phyloP scores from a whole-genome alignment of 2,888 invertebrate genomes.

The Opisthograptis luteolata region DNA sequence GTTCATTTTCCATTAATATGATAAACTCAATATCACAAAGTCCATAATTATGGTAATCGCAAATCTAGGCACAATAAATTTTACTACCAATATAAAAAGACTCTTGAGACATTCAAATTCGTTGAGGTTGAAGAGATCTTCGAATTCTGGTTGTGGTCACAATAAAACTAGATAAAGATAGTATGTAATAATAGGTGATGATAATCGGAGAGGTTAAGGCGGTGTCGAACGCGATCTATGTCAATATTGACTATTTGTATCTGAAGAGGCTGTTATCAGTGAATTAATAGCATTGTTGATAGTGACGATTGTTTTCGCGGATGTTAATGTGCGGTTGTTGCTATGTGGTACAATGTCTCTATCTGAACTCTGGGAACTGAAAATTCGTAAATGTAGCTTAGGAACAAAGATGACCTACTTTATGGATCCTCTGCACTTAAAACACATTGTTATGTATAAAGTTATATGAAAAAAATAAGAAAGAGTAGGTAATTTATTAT shows the following conservation, averaged over 20 bases:
- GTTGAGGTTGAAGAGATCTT: slow-evolving; percentile 2
- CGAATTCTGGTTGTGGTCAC: slow-evolving; percentile 22
- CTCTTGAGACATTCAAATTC: background rate
- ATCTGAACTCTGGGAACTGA: slow-evolving; percentile 7
- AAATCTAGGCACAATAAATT: slow-evolving; percentile 27
- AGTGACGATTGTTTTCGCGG: slow-evolving; percentile 56
- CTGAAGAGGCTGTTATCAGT: slow-evolving; percentile 44
- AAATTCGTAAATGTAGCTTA: background rate
- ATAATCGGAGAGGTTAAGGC: slow-evolving; percentile 72
- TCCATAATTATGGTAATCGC: slow-evolving; percentile 35
- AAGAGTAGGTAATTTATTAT: too few relatives aligned
- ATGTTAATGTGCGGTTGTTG: slow-evolving; percentile 47
- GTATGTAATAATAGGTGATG: slow-evolving; percentile 67
- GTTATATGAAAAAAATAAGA: too few relatives aligned
- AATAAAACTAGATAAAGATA: slow-evolving; percentile 50
- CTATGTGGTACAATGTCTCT: slow-evolving; percentile 51
- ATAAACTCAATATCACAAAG: slow-evolving; percentile 17
- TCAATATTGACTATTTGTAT: slow-evolving; percentile 74
- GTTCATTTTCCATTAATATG: slow-evolving; percentile 1
- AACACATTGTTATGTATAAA: background rate
- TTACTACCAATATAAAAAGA: background rate
- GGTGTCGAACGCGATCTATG: slow-evolving; percentile 71
- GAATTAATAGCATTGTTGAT: slow-evolving; percentile 56
- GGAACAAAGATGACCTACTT: background rate
- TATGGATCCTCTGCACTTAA: background rate